Conservation (phyloP, 2,797 vertebrate species). For the Sciurus vulgaris region DNA sequence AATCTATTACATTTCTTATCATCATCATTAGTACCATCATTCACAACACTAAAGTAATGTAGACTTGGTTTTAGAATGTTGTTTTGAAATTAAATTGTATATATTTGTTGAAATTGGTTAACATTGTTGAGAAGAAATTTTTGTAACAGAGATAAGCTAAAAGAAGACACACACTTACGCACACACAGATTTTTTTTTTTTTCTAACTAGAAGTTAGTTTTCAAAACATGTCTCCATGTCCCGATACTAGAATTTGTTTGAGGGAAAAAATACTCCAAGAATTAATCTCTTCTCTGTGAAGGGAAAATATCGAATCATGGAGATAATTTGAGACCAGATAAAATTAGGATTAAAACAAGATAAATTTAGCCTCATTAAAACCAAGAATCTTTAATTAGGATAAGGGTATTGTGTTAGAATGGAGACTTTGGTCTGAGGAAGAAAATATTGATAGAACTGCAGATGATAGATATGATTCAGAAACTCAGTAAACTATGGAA, state of each 20-base stretch:
- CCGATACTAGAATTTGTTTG: conserved; percentile 30
- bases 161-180: not conserved
- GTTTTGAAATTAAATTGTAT: conserved; percentile 19
- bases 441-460: conserved; percentile 29
- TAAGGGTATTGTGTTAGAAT: conserved; percentile 46
- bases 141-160: conserved; percentile 23
- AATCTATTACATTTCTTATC: not conserved
- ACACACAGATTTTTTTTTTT: not conserved
- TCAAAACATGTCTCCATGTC: conserved; percentile 28
- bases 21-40: not conserved
- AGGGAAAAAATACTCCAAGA: conserved; percentile 36
- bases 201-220: not conserved
- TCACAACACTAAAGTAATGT: not conserved
- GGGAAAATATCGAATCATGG: conserved; percentile 52
- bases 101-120: conserved; percentile 51
- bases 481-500: conserved; percentile 22
- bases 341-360: conserved; percentile 65
- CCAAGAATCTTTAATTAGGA: conserved; percentile 52
- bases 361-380: conserved; percentile 62
- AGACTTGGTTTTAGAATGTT: conserved; percentile 42
- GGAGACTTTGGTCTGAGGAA: conserved; percentile 42
- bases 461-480: not conserved
- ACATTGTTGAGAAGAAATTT: not conserved
- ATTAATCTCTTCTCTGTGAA: not conserved
- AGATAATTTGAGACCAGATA: conserved; percentile 49